These are phyloP conservation scores for Andrena camellia DNA, from an alignment of 2,888 invertebrate genomes.

Conservation along the genomic window DNA sequence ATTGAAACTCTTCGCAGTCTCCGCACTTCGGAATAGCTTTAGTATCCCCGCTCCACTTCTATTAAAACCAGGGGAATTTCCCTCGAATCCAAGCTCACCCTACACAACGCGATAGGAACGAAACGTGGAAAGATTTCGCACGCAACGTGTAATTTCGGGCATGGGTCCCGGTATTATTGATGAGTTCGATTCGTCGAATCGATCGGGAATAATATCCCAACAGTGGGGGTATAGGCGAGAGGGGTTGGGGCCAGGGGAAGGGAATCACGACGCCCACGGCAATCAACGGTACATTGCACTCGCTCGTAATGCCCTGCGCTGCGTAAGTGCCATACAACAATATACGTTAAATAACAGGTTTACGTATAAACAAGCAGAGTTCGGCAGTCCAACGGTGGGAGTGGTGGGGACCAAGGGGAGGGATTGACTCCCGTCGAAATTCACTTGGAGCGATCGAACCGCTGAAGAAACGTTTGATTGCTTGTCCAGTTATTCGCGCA, in stretches of 20 bases:
- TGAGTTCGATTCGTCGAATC: conserved; percentile 68
- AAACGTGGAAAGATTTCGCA: conserved; percentile 1
- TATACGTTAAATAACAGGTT: conserved; percentile 61
- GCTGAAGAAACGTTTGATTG: conserved; percentile 30
- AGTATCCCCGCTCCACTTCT: too few species aligned
- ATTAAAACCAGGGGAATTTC: too few species aligned
- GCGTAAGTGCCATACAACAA: conserved; percentile 56
- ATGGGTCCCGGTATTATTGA: conserved; percentile 57
- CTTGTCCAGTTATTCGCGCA: conserved; percentile 42
- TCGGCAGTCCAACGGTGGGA: conserved; percentile 29
- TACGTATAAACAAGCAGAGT: conserved; percentile 48
- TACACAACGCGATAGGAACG: neutral
- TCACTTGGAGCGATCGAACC: conserved; percentile 14
- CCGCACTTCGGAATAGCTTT: too few species aligned
- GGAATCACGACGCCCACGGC: conserved; percentile 76
- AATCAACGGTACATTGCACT: conserved; percentile 81
- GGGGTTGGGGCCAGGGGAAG: conserved; percentile 52
- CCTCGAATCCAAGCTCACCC: too few species aligned
- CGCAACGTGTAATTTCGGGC: conserved; percentile 63
- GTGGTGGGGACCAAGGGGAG: neutral
- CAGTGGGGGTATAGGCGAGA: conserved; percentile 54
- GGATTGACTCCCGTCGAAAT: conserved; percentile 11
- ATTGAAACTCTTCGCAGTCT: too few species aligned
- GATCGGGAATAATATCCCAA: conserved; percentile 66
- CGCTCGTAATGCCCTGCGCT: conserved; percentile 64